These are phyloP conservation scores for Acropternis orthonyx DNA, from an alignment of 2,797 vertebrate genomes.

Conservation along the genomic window DNA sequence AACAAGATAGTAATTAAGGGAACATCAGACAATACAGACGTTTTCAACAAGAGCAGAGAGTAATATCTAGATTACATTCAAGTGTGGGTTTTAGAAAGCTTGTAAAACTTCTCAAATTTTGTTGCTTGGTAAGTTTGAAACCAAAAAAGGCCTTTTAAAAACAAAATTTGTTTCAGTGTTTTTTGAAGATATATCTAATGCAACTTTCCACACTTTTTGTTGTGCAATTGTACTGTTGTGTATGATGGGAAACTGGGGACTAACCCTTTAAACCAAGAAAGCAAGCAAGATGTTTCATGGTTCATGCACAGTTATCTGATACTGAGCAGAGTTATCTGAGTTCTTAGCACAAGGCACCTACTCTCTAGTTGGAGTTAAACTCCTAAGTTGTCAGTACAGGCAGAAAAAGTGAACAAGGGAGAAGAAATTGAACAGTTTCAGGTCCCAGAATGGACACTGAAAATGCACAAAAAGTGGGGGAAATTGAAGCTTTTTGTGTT, in stretches of 20 bases:
- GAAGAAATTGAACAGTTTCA: neutral
- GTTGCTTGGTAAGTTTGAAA: neutral
- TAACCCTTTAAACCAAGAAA: neutral
- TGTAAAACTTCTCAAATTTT: neutral
- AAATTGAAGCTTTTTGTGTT: neutral
- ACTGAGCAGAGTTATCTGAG: neutral
- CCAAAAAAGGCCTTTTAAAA: neutral
- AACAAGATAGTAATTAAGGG: neutral
- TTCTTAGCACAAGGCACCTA: neutral
- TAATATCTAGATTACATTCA: neutral
- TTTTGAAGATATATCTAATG: neutral
- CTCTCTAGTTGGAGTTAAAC: neutral
- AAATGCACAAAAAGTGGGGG: neutral
- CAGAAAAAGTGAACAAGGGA: neutral
- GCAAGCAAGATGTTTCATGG: neutral
- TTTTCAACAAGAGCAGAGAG: neutral
- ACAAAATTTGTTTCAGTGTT: neutral
- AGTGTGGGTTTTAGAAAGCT: neutral
- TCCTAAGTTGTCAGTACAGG: neutral
- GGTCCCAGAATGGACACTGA: neutral
- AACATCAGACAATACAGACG: neutral
- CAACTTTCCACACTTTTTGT: neutral
- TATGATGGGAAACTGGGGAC: neutral
- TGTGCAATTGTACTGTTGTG: neutral
- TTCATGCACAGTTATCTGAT: neutral